Conservation (phyloP, 2,113 vertebrate species). For the Hyperoodon ampullatus region DNA sequence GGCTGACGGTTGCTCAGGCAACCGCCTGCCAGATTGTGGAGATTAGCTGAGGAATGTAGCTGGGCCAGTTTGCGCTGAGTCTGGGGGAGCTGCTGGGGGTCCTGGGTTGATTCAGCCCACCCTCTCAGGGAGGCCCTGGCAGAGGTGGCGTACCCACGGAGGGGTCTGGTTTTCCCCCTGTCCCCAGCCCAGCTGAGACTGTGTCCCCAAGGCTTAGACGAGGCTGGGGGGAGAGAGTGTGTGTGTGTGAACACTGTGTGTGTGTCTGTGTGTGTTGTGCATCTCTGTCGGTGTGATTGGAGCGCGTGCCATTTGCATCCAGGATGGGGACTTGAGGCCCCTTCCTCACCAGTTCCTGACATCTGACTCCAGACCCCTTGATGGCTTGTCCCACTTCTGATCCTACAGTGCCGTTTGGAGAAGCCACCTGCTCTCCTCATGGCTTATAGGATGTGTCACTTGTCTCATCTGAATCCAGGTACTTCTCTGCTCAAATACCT, state of each 20-base stretch:
- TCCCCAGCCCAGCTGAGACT: neutral
- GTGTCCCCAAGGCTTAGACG: neutral
- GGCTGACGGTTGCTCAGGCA: constrained; percentile 76
- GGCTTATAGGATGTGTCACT: neutral
- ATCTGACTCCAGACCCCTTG: neutral
- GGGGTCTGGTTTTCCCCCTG: neutral
- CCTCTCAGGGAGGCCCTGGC: neutral
- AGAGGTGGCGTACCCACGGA: neutral
- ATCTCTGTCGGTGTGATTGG: neutral
- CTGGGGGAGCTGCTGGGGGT: constrained; percentile 62
- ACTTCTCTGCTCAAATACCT: neutral
- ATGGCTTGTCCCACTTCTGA: neutral
- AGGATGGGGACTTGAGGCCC: neutral
- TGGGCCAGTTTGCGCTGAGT: constrained; percentile 69
- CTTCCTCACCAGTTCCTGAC: neutral
- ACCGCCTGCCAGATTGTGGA: constrained; percentile 77
- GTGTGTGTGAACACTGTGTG: neutral
- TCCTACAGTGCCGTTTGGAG: neutral
- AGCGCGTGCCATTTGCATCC: neutral
- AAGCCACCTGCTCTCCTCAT: neutral
- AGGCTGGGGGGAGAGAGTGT: neutral
- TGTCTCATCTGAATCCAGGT: neutral
- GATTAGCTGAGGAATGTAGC: constrained; percentile 81
- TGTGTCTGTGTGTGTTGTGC: neutral
- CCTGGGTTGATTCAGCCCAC: constrained; percentile 22